Evolutionary conservation across 2,888 invertebrate species (phyloP).

Genomic region (Epiperipatus broadwayi): DNA sequence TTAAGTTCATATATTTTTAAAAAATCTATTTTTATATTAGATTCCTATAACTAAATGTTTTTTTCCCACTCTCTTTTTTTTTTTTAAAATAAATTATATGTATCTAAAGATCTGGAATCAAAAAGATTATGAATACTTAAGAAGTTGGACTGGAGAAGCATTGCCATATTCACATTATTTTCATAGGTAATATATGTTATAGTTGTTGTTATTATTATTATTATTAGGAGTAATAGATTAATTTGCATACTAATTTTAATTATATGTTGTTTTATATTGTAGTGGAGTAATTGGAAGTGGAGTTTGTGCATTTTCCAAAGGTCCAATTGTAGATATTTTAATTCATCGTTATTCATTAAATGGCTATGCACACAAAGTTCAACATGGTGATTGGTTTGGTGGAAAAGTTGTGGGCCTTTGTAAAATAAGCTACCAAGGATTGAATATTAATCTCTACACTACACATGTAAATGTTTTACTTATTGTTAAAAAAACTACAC

Average conservation of each 20-base stretch:
- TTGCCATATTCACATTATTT: conserved; percentile 79
- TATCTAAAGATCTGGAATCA: conserved; percentile 53
- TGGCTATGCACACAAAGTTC: conserved; percentile 82
- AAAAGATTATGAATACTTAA: conserved; percentile 55
- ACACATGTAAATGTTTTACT: conserved; percentile 56
- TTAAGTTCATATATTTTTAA: too few relatives aligned
- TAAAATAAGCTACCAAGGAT: conserved; percentile 42
- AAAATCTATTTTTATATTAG: too few relatives aligned
- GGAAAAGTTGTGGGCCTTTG: conserved; percentile 72
- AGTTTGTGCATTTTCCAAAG: conserved; percentile 62
- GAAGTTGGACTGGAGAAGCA: conserved; percentile 38
- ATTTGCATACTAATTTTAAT: conserved; percentile 1
- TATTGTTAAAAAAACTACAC: conserved; percentile 18
- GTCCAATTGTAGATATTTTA: conserved; percentile 61
- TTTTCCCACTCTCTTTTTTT: too few relatives aligned
- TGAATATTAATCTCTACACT: conserved; percentile 62
- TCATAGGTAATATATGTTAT: conserved; percentile 45
- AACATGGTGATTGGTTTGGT: conserved; percentile 97
- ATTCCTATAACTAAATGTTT: too few relatives aligned
- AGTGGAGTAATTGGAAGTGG: conserved; percentile 87
- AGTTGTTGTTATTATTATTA: conserved; percentile 3
- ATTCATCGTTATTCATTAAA: conserved; percentile 91
- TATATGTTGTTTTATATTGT: conserved; percentile 22
- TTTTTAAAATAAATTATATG: too few relatives aligned
- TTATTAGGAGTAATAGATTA: conserved; percentile 3